phyloP scores from a whole-genome alignment of 2,113 vertebrate genomes.

The Calidris pygmaea region DNA sequence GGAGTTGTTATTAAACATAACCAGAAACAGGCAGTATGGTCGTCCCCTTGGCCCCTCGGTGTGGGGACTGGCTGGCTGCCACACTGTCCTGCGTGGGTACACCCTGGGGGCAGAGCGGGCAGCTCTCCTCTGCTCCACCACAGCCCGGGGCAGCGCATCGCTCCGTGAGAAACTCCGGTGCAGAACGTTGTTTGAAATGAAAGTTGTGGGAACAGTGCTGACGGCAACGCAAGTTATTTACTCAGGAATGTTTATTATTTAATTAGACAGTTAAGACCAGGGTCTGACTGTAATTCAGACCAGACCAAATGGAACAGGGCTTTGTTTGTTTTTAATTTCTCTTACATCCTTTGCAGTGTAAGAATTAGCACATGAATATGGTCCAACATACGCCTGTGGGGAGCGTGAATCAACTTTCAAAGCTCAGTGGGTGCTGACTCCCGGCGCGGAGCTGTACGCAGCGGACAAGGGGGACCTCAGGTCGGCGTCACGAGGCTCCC shows the following conservation, averaged over 20 bases:
- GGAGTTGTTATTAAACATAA: not conserved
- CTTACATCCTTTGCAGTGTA: not conserved
- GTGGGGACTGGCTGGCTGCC: not conserved
- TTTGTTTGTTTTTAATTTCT: not conserved
- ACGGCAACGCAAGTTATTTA: not conserved
- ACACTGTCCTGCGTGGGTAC: not conserved
- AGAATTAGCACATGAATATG: not conserved
- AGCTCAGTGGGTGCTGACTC: not conserved
- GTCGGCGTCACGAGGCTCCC: not conserved
- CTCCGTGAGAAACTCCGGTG: not conserved
- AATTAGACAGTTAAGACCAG: not conserved
- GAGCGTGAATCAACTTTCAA: not conserved
- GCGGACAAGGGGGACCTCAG: not conserved
- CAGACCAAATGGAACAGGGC: not conserved
- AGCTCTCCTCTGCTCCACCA: not conserved
- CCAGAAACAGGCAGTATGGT: not conserved
- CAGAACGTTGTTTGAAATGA: not conserved
- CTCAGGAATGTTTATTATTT: not conserved
- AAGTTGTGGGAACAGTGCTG: constrained; percentile 8
- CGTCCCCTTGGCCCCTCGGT: not conserved
- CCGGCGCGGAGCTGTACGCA: not conserved
- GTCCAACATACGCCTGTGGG: not conserved
- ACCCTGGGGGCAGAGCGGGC: not conserved
- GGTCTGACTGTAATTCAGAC: not conserved
- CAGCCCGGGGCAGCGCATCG: not conserved